A percentile compares a stretch with the other conserved stretches of the same genome.
These are phyloP conservation scores for Biston stratarius DNA, from an alignment of 2,888 invertebrate genomes.

Conservation along the genomic window DNA sequence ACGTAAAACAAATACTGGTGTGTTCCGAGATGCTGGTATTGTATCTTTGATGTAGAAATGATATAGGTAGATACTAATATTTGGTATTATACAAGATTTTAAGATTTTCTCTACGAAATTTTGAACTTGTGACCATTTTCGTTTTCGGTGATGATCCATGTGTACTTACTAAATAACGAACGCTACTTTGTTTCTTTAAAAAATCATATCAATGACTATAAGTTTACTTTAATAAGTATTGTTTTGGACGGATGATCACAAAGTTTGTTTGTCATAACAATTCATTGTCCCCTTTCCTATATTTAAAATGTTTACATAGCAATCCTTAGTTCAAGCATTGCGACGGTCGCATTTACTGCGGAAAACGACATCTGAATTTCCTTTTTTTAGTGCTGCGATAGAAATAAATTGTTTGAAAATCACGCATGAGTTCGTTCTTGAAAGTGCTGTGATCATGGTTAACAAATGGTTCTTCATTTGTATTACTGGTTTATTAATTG, in stretches of 20 bases:
- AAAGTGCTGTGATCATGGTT: conserved; percentile 13
- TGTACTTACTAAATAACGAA: too few relatives aligned
- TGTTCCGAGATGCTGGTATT: too few relatives aligned
- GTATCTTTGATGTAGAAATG: too few relatives aligned
- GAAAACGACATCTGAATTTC: not conserved
- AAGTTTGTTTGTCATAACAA: conserved; percentile 12
- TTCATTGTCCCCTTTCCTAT: not conserved
- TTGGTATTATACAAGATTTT: too few relatives aligned
- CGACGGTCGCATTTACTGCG: not conserved
- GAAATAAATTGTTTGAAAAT: not conserved
- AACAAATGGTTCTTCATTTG: conserved; percentile 13
- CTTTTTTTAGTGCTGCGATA: conserved; percentile 1
- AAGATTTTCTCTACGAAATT: too few relatives aligned
- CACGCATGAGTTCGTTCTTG: not conserved
- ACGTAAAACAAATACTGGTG: too few relatives aligned
- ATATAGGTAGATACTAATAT: too few relatives aligned
- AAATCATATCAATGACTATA: not conserved
- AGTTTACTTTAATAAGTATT: not conserved
- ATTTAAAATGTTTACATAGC: not conserved
- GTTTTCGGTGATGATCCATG: too few relatives aligned
- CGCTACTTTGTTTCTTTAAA: not conserved
- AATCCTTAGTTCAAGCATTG: not conserved
- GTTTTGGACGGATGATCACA: conserved; percentile 9
- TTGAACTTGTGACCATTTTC: too few relatives aligned
- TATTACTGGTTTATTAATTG: conserved; percentile 4